These are phyloP conservation scores for Heterotis niloticus DNA, from an alignment of 2,113 vertebrate genomes.

Conservation along the genomic window DNA sequence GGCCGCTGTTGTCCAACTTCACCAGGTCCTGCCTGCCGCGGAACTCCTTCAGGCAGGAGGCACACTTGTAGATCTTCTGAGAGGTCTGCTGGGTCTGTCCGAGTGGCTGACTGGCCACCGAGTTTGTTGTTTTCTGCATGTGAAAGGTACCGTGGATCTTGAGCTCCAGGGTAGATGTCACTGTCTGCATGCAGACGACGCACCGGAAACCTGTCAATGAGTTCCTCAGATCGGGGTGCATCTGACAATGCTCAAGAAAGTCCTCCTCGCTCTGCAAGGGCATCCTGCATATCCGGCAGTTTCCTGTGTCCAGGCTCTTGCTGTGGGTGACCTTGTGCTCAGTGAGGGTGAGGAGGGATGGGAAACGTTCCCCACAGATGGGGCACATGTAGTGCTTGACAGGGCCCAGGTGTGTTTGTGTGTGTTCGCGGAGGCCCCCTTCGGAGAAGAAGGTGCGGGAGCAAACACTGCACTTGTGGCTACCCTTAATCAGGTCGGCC, in stretches of 20 bases:
- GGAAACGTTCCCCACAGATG: slow-evolving; percentile 95
- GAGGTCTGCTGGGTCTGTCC: slow-evolving; percentile 59
- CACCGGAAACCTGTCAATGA: slow-evolving; percentile 97
- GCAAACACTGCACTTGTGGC: slow-evolving; percentile 97
- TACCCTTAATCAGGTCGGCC: slow-evolving; percentile 96
- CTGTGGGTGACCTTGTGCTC: slow-evolving; percentile 99
- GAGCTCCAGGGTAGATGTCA: slow-evolving; percentile 96
- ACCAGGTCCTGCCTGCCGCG: slow-evolving; percentile 92
- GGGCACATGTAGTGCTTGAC: slow-evolving; percentile 99
- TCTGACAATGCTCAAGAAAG: slow-evolving; percentile 97
- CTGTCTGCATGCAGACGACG: slow-evolving; percentile 98
- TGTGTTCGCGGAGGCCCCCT: slow-evolving; percentile 90
- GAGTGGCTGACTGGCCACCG: slow-evolving; percentile 41
- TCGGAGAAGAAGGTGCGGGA: slow-evolving; percentile 98
- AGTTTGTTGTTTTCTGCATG: slow-evolving; percentile 91
- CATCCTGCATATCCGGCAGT: slow-evolving; percentile 97
- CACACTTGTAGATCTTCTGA: slow-evolving; percentile 91
- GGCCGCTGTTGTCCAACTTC: slow-evolving; percentile 93
- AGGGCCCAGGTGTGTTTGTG: slow-evolving; percentile 96
- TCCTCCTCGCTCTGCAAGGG: slow-evolving; percentile 95
- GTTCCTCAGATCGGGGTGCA: slow-evolving; percentile 97
- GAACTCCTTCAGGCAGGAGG: slow-evolving; percentile 96
- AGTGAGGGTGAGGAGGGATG: slow-evolving; percentile 93
- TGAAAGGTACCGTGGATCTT: slow-evolving; percentile 99
- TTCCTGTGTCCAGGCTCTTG: slow-evolving; percentile 96